These are phyloP conservation scores for Acanthopagrus latus DNA, from an alignment of 2,797 vertebrate genomes.

Conservation along the genomic window DNA sequence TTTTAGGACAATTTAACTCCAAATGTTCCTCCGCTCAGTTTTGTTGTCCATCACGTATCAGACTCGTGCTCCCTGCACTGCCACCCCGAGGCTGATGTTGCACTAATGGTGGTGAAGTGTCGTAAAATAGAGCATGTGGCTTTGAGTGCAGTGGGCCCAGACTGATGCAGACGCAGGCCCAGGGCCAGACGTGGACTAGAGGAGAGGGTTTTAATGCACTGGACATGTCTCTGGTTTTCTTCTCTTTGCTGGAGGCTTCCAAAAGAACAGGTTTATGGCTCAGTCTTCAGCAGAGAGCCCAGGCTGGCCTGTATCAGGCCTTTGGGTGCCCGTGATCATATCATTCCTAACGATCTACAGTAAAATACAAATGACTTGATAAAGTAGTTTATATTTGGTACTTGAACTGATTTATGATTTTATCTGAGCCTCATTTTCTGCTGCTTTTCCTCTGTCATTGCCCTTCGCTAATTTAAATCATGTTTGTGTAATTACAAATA, in stretches of 20 bases:
- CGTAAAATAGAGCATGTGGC: slow-evolving; percentile 73
- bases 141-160: slow-evolving; percentile 68
- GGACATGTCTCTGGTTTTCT: slow-evolving; percentile 80
- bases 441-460: slow-evolving; percentile 9
- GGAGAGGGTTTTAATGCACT: slow-evolving; percentile 73
- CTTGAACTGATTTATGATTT: slow-evolving; percentile 37
- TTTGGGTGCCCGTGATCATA: slow-evolving; percentile 39
- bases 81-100: slow-evolving; percentile 63
- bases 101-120: slow-evolving; percentile 62
- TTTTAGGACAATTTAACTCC: neutral
- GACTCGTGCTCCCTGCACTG: slow-evolving; percentile 9
- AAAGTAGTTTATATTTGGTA: slow-evolving; percentile 13
- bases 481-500: slow-evolving; percentile 38
- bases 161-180: slow-evolving; percentile 59
- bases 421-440: slow-evolving; percentile 4
- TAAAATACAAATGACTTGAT: slow-evolving; percentile 28
- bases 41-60: neutral
- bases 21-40: slow-evolving; percentile 16
- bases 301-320: slow-evolving; percentile 41
- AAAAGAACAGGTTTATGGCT: slow-evolving; percentile 75
- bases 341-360: slow-evolving; percentile 25
- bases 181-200: slow-evolving; percentile 59
- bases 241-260: slow-evolving; percentile 70
- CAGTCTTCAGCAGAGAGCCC: slow-evolving; percentile 38
- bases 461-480: slow-evolving; percentile 32